These are phyloP conservation scores for Denticeps clupeoides DNA, from an alignment of 2,797 vertebrate genomes.

Conservation along the genomic window DNA sequence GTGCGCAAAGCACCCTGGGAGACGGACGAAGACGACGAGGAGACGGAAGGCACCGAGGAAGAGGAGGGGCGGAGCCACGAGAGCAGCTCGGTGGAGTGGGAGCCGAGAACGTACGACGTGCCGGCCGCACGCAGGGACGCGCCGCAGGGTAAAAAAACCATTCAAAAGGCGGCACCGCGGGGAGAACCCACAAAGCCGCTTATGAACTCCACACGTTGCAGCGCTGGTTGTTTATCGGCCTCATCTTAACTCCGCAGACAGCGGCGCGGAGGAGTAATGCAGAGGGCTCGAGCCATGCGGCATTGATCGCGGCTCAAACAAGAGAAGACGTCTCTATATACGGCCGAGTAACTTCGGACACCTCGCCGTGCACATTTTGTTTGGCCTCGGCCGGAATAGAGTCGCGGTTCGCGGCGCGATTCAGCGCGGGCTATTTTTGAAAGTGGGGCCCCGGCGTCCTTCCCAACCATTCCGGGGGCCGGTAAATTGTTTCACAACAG, in stretches of 20 bases:
- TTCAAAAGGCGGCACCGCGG: neutral
- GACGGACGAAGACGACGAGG: constrained; percentile 55
- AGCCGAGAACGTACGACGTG: constrained; percentile 48
- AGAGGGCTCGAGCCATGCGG: too few relatives aligned
- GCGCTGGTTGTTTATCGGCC: too few relatives aligned
- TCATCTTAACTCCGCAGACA: too few relatives aligned
- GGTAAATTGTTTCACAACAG: constrained; percentile 12
- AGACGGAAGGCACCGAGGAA: constrained; percentile 33
- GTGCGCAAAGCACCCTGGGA: constrained; percentile 86
- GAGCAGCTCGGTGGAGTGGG: constrained; percentile 43
- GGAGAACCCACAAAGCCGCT: neutral
- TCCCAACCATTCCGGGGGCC: constrained; percentile 6
- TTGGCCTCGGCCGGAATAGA: too few relatives aligned
- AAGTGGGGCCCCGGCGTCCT: too few relatives aligned
- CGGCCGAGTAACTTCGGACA: neutral
- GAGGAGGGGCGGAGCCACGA: constrained; percentile 24
- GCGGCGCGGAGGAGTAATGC: too few relatives aligned
- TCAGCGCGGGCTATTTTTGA: too few relatives aligned
- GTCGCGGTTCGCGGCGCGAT: too few relatives aligned
- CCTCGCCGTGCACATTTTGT: too few relatives aligned
- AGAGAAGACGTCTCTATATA: too few relatives aligned
- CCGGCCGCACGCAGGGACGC: constrained; percentile 44
- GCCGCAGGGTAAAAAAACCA: constrained; percentile 40
- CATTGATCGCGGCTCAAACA: too few relatives aligned
- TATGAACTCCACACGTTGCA: neutral